Evolutionary conservation across 2,113 vertebrate genomes (phyloP), one percentile per base, ranked within the genome.

Genomic region (Ifrita kowaldi): DNA sequence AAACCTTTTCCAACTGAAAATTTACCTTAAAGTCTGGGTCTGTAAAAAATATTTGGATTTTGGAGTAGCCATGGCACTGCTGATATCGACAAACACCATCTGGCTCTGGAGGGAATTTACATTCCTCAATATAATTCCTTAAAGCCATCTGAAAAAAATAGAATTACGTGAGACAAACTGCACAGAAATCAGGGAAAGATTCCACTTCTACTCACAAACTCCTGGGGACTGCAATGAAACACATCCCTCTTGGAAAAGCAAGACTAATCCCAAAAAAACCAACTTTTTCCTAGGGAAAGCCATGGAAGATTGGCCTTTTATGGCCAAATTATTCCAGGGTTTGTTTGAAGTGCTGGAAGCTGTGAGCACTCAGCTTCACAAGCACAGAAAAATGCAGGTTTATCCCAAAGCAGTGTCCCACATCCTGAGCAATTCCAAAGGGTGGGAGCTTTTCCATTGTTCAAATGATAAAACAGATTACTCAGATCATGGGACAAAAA

Each of bases 21-120:
- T 16, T 95, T 98, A 99, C 99, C 98, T 99, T 99, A 78, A 99
- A 99, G 94, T 99, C 99, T 13, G 99, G 99, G 62, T 99, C 99
- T 14, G 98, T 99, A 86, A 99, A 98, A 97, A 98, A 99, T 71
- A 99, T 99, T 84, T 99, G 98, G 53, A 98, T 83, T 97, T 99
- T 99, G 49, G 97, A 96, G 84, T 97, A 92, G 18, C 97, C 96
- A 33, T 86, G 93, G 84, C 98, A 99, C 32, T 98, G 98, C 44
- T 98, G 98, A 15, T 98, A 98, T 6, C 98, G 98, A 96, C 99
- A 99, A 35, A 99, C 13, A 11, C 98, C 99, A 91, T 99, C 98
- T 7, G 99, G 98, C 42, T 96, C 80, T 42, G 99, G 99, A 46
- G 99, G 99, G 93, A 99, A 99, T 93, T 47, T 98, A 95, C 99